These are phyloP conservation scores for Eunapius fragilis DNA, from an alignment of 37 sponge, comb jelly and placozoan genomes.

Conservation along the genomic window DNA sequence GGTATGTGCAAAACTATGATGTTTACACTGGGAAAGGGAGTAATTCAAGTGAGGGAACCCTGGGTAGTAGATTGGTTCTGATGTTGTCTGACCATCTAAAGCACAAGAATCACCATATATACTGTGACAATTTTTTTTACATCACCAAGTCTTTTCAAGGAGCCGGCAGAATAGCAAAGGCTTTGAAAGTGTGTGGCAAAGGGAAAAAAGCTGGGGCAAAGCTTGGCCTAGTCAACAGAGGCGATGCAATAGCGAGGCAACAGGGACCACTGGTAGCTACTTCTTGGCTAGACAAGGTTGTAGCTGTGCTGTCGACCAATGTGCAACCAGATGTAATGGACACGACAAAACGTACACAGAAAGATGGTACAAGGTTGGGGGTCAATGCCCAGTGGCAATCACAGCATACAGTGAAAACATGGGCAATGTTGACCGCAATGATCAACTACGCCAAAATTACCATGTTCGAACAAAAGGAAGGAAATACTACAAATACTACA, in stretches of 20 bases:
- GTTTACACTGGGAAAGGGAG: constrained; percentile 35
- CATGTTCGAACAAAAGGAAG: background rate
- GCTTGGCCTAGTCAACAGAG: background rate
- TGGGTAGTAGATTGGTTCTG: constrained; percentile 33
- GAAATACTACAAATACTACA: background rate
- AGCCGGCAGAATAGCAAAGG: constrained; percentile 21
- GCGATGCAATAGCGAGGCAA: background rate
- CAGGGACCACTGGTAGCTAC: background rate
- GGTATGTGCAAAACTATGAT: constrained; percentile 18
- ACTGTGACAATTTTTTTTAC: constrained; percentile 42
- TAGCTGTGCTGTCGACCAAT: constrained; percentile 3
- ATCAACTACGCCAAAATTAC: background rate
- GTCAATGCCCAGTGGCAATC: background rate
- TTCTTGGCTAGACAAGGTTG: constrained; percentile 3
- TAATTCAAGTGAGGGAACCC: background rate
- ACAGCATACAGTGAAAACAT: background rate
- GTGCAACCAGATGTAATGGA: background rate
- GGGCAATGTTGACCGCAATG: constrained; percentile 30
- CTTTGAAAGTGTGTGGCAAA: constrained; percentile 3
- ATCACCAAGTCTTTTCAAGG: background rate
- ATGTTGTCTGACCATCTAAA: constrained; percentile 10
- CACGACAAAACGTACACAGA: background rate
- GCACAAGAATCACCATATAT: constrained; percentile 19
- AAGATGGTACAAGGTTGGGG: constrained; percentile 12
- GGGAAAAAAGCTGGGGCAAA: background rate